A percentile compares a stretch with the other conserved stretches of the same genome.
These are phyloP conservation scores for Morbakka virulenta DNA, from an alignment of 30 jellyfish, hydroid and myxozoan species.

Conservation along the genomic window DNA sequence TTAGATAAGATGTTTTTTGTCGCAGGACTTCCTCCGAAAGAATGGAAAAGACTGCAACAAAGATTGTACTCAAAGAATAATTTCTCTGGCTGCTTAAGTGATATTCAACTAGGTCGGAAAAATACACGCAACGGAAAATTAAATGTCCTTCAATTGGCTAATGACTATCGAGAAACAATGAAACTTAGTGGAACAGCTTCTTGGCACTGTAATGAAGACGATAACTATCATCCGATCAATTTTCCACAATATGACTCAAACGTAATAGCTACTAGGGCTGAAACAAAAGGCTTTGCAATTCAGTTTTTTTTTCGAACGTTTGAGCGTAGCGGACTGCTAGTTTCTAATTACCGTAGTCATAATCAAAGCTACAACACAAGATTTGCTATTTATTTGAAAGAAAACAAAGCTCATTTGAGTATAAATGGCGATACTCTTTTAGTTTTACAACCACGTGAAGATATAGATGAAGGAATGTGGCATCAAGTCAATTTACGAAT, in stretches of 20 bases:
- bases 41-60: not conserved
- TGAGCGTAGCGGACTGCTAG: constrained; percentile 45
- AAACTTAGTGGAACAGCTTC: not conserved
- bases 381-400: constrained; percentile 49
- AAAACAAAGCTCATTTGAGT: constrained; percentile 43
- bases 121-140: not conserved
- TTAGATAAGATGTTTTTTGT: constrained; percentile 2
- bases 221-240: constrained; percentile 31
- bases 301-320: constrained; percentile 56
- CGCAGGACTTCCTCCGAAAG: constrained; percentile 20
- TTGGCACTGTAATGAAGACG: constrained; percentile 43
- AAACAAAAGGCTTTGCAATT: constrained; percentile 8
- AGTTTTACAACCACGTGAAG: constrained; percentile 27
- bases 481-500: constrained; percentile 28
- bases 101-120: constrained; percentile 2
- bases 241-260: constrained; percentile 16
- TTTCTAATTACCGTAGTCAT: constrained; percentile 25
- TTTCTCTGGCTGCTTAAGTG: constrained; percentile 51
- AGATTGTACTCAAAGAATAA: constrained; percentile 29
- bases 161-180: not conserved
- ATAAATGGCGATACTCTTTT: constrained; percentile 11
- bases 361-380: constrained; percentile 20
- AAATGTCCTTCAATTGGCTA: constrained; percentile 8
- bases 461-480: constrained; percentile 63
- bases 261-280: constrained; percentile 14